Percentiles rank a stretch among this genome's conserved stretches.
Conservation (phyloP, 2,113 vertebrate genomes). For the Dolichallabes microphthalmus region DNA sequence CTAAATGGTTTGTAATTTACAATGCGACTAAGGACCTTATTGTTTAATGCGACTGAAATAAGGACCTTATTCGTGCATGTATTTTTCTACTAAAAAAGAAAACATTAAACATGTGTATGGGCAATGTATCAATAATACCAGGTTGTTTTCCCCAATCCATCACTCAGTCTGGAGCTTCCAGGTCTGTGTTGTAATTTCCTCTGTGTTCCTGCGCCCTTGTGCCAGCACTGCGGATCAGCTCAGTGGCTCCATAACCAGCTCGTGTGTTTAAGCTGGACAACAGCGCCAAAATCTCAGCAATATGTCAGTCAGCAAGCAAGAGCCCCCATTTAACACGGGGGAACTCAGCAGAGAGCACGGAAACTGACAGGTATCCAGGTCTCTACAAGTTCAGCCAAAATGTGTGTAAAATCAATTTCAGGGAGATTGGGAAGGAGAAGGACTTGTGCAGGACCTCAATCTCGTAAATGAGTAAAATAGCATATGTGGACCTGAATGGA, state of each 20-base stretch:
- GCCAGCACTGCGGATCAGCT: background rate
- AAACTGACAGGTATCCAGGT: conserved; percentile 64
- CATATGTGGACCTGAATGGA: conserved; percentile 17
- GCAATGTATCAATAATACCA: conserved; percentile 4
- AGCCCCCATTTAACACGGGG: conserved; percentile 44
- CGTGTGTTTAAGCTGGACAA: conserved; percentile 70
- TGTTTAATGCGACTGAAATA: background rate
- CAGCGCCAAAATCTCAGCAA: conserved; percentile 69
- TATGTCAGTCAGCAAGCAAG: conserved; percentile 64
- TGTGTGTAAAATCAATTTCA: conserved; percentile 46
- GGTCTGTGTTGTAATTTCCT: background rate
- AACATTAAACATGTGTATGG: background rate
- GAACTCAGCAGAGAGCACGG: conserved; percentile 51
- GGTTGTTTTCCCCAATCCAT: conserved; percentile 18
- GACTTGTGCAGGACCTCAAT: conserved; percentile 16
- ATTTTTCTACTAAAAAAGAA: conserved; percentile 19
- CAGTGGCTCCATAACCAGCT: conserved; percentile 68
- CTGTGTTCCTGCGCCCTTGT: background rate
- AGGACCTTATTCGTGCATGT: background rate
- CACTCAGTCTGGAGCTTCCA: background rate
- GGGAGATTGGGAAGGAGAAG: conserved; percentile 3
- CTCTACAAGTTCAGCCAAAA: conserved; percentile 25
- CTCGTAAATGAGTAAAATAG: conserved; percentile 33
- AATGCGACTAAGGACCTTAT: background rate
- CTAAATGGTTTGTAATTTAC: background rate